Evolutionary conservation across 1,140 invertebrate genomes (phyloP), one percentile per base, ranked within the genome.

Genomic region (Halictus rubicundus): DNA sequence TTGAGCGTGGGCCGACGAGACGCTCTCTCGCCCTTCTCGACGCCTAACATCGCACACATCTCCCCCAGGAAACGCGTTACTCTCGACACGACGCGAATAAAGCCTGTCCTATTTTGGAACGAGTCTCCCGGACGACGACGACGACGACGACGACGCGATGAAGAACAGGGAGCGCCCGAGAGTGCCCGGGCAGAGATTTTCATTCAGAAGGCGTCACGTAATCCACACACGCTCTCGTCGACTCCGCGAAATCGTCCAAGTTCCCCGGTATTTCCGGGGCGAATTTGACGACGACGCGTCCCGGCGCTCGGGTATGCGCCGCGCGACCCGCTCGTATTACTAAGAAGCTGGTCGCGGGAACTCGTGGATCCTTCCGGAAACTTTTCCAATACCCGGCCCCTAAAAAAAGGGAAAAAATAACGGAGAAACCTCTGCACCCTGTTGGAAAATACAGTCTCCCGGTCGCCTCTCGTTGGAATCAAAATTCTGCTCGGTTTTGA

Each of bases 241-340:
- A 77, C 75, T 78, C 75, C 61, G 25, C 75, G 75, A 81, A 81
- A 78, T 81, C 74, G 65, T 46, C 80, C 76, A 81, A 81, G 74
- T 81, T 81, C 68, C 32, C 23, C 25, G 75, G 54, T 78, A 78
- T 78, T 81, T 70, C 66, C 73, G 66, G 60, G 59, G 60, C 46
- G 68, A 77, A 81, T 78, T 65, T 57, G 75, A 69, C 54, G 79
- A 71, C 75, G 39, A 63, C 65, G 60, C 66, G 63, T 81, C 59
- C 21, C 32, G 49, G 73, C 69, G 46, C 39, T 70, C 61, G 21
- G n/a, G 61, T 60, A 61, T 61, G 69, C 42, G 66, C 66, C 21
- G 60, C 37, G 39, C 65, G 66, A 49, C 57, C 49, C 59, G 69
- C 52, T 64, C 60, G 57, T 66, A 46, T 69, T 46, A 25, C 69